Conservation (phyloP, 2,888 invertebrate species). For the Dasypogon diadema region DNA sequence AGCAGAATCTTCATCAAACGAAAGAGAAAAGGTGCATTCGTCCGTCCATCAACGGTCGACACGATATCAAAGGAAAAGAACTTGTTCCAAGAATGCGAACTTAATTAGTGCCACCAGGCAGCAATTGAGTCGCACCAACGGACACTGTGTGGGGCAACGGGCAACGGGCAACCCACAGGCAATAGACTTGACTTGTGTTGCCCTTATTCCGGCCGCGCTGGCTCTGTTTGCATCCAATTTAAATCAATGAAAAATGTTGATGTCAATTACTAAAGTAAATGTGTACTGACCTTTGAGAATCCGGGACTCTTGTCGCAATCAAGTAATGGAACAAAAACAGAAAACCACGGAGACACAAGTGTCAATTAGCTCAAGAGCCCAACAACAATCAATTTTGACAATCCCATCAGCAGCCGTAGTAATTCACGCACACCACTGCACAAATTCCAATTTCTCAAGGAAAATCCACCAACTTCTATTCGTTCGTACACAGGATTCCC, state of each 20-base stretch:
- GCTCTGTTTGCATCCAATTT: not conserved
- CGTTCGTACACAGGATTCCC: too few species aligned
- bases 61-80: too few species aligned
- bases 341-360: conserved; percentile 9
- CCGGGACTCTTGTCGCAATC: not conserved
- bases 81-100: too few species aligned
- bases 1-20: too few species aligned
- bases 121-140: not conserved
- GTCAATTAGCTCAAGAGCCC: conserved; percentile 17
- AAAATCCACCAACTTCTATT: too few species aligned
- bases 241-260: conserved; percentile 39
- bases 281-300: conserved; percentile 33
- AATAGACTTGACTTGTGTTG: too few species aligned
- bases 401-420: conserved; percentile 47
- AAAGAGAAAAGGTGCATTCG: too few species aligned
- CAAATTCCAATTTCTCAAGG: too few species aligned
- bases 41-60: too few species aligned
- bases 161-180: too few species aligned
- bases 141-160: not conserved
- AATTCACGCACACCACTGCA: conserved; percentile 4
- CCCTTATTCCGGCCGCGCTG: not conserved
- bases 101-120: too few species aligned
- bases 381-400: conserved; percentile 55
- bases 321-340: not conserved
- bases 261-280: conserved; percentile 30